Conservation (phyloP, 2,113 vertebrate species). For the Epinephelus lanceolatus region DNA sequence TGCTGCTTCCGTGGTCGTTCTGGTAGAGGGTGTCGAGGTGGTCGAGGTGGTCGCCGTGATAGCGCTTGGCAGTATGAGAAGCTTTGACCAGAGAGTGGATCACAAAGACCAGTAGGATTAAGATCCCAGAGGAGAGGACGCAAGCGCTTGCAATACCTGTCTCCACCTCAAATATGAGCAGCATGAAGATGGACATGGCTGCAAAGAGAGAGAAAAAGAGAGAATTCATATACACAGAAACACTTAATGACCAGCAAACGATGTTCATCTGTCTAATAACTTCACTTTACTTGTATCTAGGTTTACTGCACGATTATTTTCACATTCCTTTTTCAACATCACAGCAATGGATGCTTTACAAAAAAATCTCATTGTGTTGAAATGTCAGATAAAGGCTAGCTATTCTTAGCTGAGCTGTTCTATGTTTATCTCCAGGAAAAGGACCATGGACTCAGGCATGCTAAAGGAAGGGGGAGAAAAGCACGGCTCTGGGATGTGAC, state of each 20-base stretch:
- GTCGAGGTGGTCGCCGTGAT: conserved; percentile 72
- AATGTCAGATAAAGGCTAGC: conserved; percentile 6
- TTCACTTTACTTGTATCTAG: neutral
- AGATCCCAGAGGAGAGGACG: conserved; percentile 87
- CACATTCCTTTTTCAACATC: neutral
- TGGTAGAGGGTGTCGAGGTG: conserved; percentile 81
- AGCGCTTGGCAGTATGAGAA: conserved; percentile 50
- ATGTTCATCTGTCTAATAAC: too few species aligned
- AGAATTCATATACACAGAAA: neutral
- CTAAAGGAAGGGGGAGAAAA: conserved; percentile 80
- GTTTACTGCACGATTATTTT: neutral
- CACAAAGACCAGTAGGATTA: conserved; percentile 85
- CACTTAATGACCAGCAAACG: neutral
- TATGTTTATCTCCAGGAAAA: conserved; percentile 76
- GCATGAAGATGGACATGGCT: conserved; percentile 90
- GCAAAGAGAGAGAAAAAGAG: conserved; percentile 14
- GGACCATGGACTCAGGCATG: conserved; percentile 70
- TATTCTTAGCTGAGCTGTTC: conserved; percentile 29
- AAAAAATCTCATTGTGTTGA: neutral
- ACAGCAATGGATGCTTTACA: neutral
- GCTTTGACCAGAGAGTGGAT: conserved; percentile 86
- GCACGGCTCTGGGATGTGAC: conserved; percentile 81
- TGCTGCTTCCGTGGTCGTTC: conserved; percentile 81
- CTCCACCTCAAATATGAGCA: conserved; percentile 89
- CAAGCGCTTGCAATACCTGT: conserved; percentile 87